Evolutionary conservation across 1,140 invertebrate species (phyloP).

Genomic region (Bursaphelenchus mucronatus): DNA sequence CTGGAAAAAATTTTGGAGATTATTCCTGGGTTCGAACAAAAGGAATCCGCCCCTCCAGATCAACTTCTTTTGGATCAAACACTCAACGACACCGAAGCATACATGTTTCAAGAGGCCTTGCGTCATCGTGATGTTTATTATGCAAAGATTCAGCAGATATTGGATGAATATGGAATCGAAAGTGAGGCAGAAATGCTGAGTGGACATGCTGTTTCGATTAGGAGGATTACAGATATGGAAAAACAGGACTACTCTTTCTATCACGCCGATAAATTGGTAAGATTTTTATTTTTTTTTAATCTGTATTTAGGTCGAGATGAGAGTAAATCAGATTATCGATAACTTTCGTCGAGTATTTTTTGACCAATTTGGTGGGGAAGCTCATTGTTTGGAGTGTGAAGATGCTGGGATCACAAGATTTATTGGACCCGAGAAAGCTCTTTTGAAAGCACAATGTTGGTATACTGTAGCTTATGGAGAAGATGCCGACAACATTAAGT

Average conservation of each 20-base stretch:
- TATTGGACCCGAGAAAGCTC: conserved; percentile 10
- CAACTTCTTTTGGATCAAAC: conserved; percentile 16
- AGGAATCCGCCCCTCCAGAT: conserved; percentile 7
- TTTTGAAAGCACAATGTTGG: conserved; percentile 49
- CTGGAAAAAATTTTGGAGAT: conserved; percentile 35
- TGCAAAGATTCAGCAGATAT: conserved; percentile 33
- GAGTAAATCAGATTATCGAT: conserved; percentile 19
- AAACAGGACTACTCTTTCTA: conserved; percentile 47
- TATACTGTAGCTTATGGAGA: conserved; percentile 50
- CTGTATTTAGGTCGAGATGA: conserved; percentile 21
- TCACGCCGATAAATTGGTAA: conserved; percentile 41
- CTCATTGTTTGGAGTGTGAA: conserved; percentile 23
- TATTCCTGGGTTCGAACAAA: conserved; percentile 19
- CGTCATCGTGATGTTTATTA: conserved; percentile 36
- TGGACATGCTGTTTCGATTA: conserved; percentile 41
- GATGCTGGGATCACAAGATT: conserved; percentile 2
- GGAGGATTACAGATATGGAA: conserved; percentile 40
- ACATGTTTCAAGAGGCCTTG: conserved; percentile 15
- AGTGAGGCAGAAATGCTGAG: conserved; percentile 50
- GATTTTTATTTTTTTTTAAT: conserved; percentile 26
- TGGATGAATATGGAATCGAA: conserved; percentile 48
- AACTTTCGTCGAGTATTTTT: conserved; percentile 13
- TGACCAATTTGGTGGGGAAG: conserved; percentile 39
- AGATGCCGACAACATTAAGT: neutral
- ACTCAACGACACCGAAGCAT: conserved; percentile 12